These are phyloP conservation scores for Ctenochaetus hawaiiensis DNA, from an alignment of 2,797 vertebrate species.

Conservation along the genomic window DNA sequence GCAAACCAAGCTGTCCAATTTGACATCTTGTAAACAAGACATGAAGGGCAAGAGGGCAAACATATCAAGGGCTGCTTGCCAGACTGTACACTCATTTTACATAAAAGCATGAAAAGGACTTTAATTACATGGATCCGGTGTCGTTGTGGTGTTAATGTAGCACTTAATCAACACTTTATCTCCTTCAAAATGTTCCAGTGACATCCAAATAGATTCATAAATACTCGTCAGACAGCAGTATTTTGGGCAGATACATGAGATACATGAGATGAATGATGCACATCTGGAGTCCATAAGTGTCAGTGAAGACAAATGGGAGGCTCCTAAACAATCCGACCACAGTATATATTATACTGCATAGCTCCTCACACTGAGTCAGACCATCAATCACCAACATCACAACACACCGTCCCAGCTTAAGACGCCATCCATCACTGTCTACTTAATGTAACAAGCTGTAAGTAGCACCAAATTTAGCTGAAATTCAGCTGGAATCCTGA, in stretches of 20 bases:
- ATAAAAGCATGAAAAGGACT: background rate
- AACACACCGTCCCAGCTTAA: conserved; percentile 44
- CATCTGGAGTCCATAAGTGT: conserved; percentile 46
- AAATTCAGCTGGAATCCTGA: conserved; percentile 13
- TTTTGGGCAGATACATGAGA: conserved; percentile 23
- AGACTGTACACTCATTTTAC: background rate
- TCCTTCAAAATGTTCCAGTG: background rate
- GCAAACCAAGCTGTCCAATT: background rate
- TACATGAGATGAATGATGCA: conserved; percentile 24
- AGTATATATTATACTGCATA: background rate
- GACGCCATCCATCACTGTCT: conserved; percentile 44
- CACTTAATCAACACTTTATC: background rate
- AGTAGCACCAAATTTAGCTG: background rate
- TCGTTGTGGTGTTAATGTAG: background rate
- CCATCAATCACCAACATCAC: conserved; percentile 47
- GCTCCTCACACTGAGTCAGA: background rate
- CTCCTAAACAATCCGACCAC: conserved; percentile 23
- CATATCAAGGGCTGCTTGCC: conserved; percentile 12
- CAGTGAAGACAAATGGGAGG: conserved; percentile 24
- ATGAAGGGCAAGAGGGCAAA: background rate
- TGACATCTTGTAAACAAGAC: conserved; percentile 15
- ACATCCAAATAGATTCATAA: background rate
- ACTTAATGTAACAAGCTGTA: conserved; percentile 15
- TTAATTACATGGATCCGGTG: conserved; percentile 10
- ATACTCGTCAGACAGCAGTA: conserved; percentile 3